Conservation (phyloP, 2,797 vertebrate genomes). For the Melanotaenia boesemani region DNA sequence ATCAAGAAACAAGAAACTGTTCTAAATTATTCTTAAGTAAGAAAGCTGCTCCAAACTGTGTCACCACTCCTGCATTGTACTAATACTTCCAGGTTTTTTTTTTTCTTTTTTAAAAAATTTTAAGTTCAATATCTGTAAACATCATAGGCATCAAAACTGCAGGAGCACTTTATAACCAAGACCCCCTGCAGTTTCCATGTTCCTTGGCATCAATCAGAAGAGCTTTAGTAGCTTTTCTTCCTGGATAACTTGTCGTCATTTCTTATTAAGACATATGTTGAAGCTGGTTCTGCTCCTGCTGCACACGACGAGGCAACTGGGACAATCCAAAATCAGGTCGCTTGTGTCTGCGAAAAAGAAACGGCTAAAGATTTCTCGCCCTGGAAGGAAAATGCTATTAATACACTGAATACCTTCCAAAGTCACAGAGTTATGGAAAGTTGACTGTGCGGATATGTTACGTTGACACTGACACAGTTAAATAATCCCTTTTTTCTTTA, state of each 20-base stretch:
- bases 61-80: neutral
- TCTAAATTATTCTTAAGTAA: no score
- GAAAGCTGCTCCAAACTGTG: no score
- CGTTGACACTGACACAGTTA: constrained; percentile 85
- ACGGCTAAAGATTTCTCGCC: constrained; percentile 75
- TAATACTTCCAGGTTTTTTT: neutral
- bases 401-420: constrained; percentile 78
- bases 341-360: constrained; percentile 74
- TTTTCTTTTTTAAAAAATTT: neutral
- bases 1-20: no score
- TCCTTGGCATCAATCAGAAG: neutral
- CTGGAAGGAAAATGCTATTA: constrained; percentile 83
- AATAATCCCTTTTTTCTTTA: constrained; percentile 67
- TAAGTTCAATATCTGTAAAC: no score
- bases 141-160: no score
- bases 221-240: neutral
- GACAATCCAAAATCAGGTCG: constrained; percentile 83
- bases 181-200: neutral
- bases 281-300: constrained; percentile 18
- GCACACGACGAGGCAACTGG: constrained; percentile 68
- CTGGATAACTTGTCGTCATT: neutral
- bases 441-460: constrained; percentile 64
- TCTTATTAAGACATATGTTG: constrained; percentile 1
- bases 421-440: constrained; percentile 77
- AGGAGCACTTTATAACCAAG: neutral